Evolutionary conservation across 2,113 vertebrate species (phyloP).

Genomic region (Macquaria australasica): DNA sequence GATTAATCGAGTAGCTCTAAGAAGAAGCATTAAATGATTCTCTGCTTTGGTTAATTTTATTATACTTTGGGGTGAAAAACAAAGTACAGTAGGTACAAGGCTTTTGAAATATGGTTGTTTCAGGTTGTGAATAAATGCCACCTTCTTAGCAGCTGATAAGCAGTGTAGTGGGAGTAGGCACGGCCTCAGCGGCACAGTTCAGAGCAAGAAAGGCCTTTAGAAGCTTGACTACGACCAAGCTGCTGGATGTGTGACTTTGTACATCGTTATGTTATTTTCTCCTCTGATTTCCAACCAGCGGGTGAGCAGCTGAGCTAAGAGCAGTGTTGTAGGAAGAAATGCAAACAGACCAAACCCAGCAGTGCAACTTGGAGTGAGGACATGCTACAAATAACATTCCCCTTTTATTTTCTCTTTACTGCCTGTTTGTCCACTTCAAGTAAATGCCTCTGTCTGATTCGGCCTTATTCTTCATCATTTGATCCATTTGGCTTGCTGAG

Average conservation of each 20-base stretch:
- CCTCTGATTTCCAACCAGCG: not conserved
- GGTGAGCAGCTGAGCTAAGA: constrained; percentile 1
- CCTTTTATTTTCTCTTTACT: not conserved
- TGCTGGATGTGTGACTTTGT: not conserved
- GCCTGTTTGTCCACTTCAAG: not conserved
- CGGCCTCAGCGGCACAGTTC: not conserved
- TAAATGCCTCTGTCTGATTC: not conserved
- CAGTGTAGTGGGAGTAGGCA: not conserved
- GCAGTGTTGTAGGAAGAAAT: not conserved
- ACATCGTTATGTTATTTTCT: not conserved
- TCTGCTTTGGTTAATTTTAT: not conserved
- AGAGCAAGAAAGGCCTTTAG: not conserved
- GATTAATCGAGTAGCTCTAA: no score
- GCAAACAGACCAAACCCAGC: constrained; percentile 4
- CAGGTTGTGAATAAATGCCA: not conserved
- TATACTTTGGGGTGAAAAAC: not conserved
- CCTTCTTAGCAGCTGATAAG: not conserved
- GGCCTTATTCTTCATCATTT: not conserved
- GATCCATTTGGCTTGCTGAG: not conserved
- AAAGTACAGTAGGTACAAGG: not conserved
- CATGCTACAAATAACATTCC: not conserved
- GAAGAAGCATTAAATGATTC: not conserved
- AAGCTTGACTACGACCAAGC: not conserved
- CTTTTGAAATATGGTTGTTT: not conserved
- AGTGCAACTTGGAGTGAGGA: not conserved